Evolutionary conservation across 2,797 vertebrate genomes (phyloP), one percentile per base, ranked within the genome.

Genomic region (Basileuterus tristriatus): DNA sequence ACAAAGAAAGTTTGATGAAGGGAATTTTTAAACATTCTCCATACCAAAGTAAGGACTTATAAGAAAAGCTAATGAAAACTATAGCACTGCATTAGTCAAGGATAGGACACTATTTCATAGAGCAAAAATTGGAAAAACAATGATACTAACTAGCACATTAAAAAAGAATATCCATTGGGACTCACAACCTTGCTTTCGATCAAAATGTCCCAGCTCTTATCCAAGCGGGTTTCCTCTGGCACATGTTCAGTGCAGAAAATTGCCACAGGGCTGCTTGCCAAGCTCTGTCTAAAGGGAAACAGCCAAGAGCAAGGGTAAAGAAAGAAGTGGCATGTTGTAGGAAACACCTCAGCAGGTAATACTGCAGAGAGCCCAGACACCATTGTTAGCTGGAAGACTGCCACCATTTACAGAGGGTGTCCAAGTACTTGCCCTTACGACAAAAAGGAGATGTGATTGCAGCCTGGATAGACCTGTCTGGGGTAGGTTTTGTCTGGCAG

Each of bases 321-420:
- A 87, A 91, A 96, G 78, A 84, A 76, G 56, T 80, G 67, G 81
- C 24, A 84, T 53, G 67, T 83, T 80, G 75, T 29, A 90, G 75
- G 70, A 92, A 92, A 89, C 78, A 85, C 82, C 78, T 80, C 71
- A 85, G 89, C 81, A 97, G 89, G 91, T 94, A 96, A 62, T 52
- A 39, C 67, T 71, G 71, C 44, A 36, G 80, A 64, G 76, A 87
- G 26, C 41, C 44, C 78, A 79, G 83, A 52, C 12, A 12, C 75
- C 44, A 21, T 59, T 36, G 56, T 44, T 72, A 30, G 68, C 81
- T 94, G 90, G 90, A 94, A 77, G 46, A n/a, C 15, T 80, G 83
- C 88, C 83, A 83, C 44, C 13, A 17, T 60, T 92, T 84, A 75
- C 27, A 84, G 74, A 72, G 55, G 23, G 9, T 63, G n/a, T 71